These are phyloP conservation scores for Ciconia stormi DNA, from an alignment of 2,113 vertebrate species.

Conservation along the genomic window DNA sequence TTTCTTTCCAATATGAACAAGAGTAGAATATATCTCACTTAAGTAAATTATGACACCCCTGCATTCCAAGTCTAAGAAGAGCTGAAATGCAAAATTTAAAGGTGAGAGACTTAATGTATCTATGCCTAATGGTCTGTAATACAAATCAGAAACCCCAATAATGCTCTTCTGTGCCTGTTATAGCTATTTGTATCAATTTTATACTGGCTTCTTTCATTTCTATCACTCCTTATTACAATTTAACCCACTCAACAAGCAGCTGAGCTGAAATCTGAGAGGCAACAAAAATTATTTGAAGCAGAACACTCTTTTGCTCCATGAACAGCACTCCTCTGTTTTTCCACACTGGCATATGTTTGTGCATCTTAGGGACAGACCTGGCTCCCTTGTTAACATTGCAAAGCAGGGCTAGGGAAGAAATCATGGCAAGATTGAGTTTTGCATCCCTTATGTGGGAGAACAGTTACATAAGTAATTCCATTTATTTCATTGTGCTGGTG, in stretches of 20 bases:
- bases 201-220: conserved; percentile 35
- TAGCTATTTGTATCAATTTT: conserved; percentile 50
- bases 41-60: not conserved
- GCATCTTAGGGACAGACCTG: conserved; percentile 10
- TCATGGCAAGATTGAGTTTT: not conserved
- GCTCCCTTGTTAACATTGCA: not conserved
- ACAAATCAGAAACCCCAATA: conserved; percentile 66
- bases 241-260: conserved; percentile 51
- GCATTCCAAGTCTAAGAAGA: not conserved
- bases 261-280: conserved; percentile 45
- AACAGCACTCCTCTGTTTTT: not conserved
- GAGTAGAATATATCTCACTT: not conserved
- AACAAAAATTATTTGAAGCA: conserved; percentile 22
- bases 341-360: not conserved
- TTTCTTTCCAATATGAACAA: not conserved
- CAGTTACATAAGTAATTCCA: not conserved
- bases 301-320: not conserved
- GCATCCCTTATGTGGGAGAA: not conserved
- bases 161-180: conserved; percentile 43
- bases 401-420: not conserved
- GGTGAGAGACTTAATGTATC: conserved; percentile 48
- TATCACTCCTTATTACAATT: conserved; percentile 20
- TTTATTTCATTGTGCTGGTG: not conserved
- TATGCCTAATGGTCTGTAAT: conserved; percentile 64
- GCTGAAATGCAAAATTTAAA: conserved; percentile 52